phyloP scores from a whole-genome alignment of 2,888 invertebrate species.

The Malacosoma neustria region DNA sequence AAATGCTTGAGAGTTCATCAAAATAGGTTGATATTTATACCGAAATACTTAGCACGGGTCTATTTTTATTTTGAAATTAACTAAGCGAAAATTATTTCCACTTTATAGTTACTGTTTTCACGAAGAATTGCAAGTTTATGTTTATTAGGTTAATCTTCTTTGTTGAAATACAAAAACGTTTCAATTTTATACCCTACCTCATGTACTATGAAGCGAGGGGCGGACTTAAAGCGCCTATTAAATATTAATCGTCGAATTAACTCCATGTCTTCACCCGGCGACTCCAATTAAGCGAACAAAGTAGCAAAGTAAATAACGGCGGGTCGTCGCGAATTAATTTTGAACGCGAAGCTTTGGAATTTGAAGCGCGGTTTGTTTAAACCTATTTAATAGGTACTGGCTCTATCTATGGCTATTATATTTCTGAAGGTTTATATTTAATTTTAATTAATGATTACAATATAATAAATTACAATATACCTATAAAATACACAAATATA shows the following conservation, averaged over 20 bases:
- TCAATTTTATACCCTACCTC: background rate
- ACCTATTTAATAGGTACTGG: conserved; percentile 19
- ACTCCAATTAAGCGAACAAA: conserved; percentile 71
- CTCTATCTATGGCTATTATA: conserved; percentile 7
- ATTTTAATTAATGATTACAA: background rate
- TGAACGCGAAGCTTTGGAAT: conserved; percentile 41
- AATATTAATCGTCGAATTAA: conserved; percentile 72
- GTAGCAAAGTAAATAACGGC: conserved; percentile 65
- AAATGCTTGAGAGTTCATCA: too few species aligned
- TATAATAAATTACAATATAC: background rate
- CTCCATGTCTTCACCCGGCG: conserved; percentile 56
- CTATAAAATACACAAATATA: background rate
- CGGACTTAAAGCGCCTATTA: conserved; percentile 40
- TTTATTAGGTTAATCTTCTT: too few species aligned
- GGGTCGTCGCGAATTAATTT: conserved; percentile 55
- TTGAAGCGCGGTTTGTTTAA: conserved; percentile 52
- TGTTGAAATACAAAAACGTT: background rate
- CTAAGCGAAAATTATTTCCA: too few species aligned
- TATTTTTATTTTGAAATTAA: too few species aligned
- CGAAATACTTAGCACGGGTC: too few species aligned
- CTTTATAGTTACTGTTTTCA: too few species aligned
- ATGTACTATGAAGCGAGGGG: conserved; percentile 2
- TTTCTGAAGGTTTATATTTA: background rate
- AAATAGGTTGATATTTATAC: too few species aligned
- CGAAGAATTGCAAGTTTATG: too few species aligned